Conservation (phyloP, 2,113 vertebrate genomes). For the Melospiza georgiana region DNA sequence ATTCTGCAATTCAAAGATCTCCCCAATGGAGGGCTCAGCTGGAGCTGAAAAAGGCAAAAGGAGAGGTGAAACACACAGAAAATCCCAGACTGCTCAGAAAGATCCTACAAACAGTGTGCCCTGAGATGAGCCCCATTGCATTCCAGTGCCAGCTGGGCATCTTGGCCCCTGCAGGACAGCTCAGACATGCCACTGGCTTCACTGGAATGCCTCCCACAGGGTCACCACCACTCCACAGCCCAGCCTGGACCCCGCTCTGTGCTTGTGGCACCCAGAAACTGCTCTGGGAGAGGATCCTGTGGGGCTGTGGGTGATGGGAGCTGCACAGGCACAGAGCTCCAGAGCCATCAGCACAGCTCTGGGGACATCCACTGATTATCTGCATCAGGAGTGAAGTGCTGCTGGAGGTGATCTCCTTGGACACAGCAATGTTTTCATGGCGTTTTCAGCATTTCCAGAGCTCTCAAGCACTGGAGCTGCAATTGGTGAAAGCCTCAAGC, state of each 20-base stretch:
- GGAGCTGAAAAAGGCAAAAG: slow-evolving; percentile 79
- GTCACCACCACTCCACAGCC: neutral
- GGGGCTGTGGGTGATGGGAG: neutral
- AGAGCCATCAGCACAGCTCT: rapidly evolving
- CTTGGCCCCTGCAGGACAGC: neutral
- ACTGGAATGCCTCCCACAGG: neutral
- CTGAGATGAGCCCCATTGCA: neutral
- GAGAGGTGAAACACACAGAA: slow-evolving; percentile 60
- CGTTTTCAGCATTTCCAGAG: neutral
- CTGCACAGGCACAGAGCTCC: neutral
- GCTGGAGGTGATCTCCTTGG: neutral
- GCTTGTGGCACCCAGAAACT: neutral
- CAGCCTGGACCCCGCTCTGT: neutral
- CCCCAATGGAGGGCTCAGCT: slow-evolving; percentile 61
- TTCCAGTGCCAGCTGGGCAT: neutral
- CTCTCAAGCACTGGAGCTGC: neutral
- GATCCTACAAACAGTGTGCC: neutral
- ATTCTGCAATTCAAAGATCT: slow-evolving; percentile 70
- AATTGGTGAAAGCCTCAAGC: neutral
- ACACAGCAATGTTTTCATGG: neutral
- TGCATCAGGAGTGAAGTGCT: neutral
- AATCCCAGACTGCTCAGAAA: neutral
- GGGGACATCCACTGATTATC: neutral
- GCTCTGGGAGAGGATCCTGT: neutral
- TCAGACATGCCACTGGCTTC: neutral